Evolutionary conservation across 2,113 vertebrate species (phyloP).

Genomic region (Phaetusa simplex): DNA sequence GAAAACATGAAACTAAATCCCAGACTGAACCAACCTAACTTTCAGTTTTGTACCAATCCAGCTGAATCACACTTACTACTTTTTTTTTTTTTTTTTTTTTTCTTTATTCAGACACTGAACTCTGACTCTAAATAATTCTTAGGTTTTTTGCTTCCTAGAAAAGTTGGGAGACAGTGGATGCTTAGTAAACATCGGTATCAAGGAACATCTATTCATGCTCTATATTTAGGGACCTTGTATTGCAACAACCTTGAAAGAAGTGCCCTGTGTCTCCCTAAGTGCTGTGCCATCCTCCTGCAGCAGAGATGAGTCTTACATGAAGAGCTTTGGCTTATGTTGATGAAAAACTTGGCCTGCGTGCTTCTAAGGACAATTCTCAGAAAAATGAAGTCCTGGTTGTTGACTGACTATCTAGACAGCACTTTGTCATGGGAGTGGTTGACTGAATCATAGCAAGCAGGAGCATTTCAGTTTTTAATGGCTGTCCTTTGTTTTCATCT

Average conservation of each 20-base stretch:
- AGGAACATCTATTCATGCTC: background rate
- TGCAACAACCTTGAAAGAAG: background rate
- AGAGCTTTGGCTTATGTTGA: background rate
- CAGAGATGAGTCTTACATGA: background rate
- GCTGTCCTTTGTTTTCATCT: background rate
- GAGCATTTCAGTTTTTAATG: background rate
- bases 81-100: background rate
- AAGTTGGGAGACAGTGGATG: background rate
- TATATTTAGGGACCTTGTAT: background rate
- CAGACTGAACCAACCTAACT: background rate
- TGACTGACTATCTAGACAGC: background rate
- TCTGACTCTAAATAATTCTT: background rate
- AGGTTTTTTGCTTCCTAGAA: background rate
- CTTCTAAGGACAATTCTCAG: background rate
- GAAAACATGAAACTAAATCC: background rate
- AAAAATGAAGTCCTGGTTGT: background rate
- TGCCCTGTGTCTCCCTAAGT: background rate
- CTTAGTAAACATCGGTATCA: background rate
- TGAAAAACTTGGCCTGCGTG: background rate
- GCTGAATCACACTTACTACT: background rate
- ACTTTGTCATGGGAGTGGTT: background rate
- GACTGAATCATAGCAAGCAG: background rate
- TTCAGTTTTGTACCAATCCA: background rate
- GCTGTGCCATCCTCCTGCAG: background rate
- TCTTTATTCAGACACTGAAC: background rate